phyloP scores from a whole-genome alignment of 2,113 vertebrate species.

The Odocoileus hemionus region DNA sequence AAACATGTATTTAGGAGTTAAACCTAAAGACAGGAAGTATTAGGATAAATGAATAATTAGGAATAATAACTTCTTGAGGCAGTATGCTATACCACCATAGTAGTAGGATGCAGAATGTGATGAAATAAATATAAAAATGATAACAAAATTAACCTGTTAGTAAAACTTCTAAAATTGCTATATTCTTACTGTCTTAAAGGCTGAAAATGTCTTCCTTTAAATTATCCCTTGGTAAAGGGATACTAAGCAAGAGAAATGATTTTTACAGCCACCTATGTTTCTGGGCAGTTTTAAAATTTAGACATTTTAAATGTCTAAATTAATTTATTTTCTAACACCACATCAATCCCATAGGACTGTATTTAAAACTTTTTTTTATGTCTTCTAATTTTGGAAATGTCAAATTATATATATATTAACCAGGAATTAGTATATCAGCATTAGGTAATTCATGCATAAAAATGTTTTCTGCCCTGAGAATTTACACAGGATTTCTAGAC shows the following conservation, averaged over 20 bases:
- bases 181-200: not conserved
- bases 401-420: not conserved
- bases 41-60: not conserved
- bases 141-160: not conserved
- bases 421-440: not conserved
- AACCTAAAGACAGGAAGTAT: not conserved
- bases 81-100: not conserved
- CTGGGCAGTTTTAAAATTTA: not conserved
- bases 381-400: not conserved
- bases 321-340: not conserved
- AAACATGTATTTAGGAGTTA: not conserved
- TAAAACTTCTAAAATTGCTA: not conserved
- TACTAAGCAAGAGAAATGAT: not conserved
- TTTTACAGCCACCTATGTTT: not conserved
- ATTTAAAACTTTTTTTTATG: not conserved
- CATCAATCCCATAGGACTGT: not conserved
- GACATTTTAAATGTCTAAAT: not conserved
- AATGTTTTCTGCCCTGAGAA: not conserved
- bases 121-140: not conserved
- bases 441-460: not conserved
- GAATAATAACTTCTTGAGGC: not conserved
- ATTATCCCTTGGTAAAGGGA: not conserved
- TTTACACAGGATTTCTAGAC: not conserved
- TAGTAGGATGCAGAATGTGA: not conserved
- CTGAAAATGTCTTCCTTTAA: not conserved